Base-by-base conservation (phyloP, 1,140 invertebrate genomes). In the Uloborus diversus region DNA sequence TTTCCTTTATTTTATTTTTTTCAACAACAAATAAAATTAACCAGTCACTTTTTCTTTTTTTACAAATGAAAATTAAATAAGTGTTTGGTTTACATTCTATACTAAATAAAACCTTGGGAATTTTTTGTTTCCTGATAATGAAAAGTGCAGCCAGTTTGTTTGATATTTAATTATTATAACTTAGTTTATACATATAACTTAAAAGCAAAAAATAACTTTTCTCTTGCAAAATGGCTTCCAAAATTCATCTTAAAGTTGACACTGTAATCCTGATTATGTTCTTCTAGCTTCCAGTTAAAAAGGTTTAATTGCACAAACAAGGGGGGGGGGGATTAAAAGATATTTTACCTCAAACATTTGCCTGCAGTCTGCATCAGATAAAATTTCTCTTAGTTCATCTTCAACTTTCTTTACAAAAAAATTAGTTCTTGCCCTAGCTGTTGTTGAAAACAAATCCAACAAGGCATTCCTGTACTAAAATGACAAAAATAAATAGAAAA, bases 371-470 rank as follows among this genome's bases (percentile, higher is more conserved):
- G 33, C 25, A 32, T 79, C 76, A 49, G 76, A 69, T 17, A 79
- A n/a, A 1, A 59, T 49, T 37, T 79, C 76, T 33, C 76, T 49
- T 0, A 79, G 28, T 35, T 79, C 64, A 61, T 79, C 76, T 61
- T 79, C 64, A 27, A 79, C 37, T 61, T 68, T 69, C 25, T 79
- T 79, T 5, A 69, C 53, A 61, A 79, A 79, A 1, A 79, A 25
- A 33, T 61, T 69, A 5, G 25, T 25, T 61, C 76, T 57, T 0
- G 65, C 33, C 51, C 76, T 68, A 1, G 76, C 76, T 61, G 76
- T 79, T 14, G 76, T 69, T 17, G 64, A 68, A 61, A 79, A 79
- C n/a, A 69, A 25, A 23, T 79, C 76, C 9, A 79, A 25, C 9
- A 79, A 33, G 7, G 42, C 47, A 25, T 27, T 56, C n/a, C 76